Evolutionary conservation across 1,140 invertebrate genomes (phyloP).

Genomic region (Drosophila orena): DNA sequence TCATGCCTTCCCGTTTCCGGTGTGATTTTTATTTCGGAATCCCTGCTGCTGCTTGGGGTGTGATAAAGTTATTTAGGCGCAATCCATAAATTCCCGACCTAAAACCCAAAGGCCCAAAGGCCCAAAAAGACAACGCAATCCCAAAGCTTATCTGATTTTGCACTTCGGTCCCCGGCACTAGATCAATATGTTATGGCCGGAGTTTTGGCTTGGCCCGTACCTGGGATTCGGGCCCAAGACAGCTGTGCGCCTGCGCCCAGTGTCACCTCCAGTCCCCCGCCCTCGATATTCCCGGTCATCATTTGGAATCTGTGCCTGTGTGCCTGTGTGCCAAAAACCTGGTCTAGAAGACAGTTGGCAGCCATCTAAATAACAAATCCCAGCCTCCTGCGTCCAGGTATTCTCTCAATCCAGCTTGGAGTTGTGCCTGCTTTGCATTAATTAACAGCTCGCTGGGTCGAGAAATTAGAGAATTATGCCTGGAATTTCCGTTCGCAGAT

Average conservation of each 20-base stretch:
- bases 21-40: slow-evolving; percentile 31
- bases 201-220: slow-evolving; percentile 43
- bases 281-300: slow-evolving; percentile 13
- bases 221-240: slow-evolving; percentile 55
- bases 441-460: slow-evolving; percentile 75
- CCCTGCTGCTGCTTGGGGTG: slow-evolving; percentile 46
- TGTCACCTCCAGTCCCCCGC: slow-evolving; percentile 43
- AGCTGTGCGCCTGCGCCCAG: slow-evolving; percentile 75
- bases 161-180: slow-evolving; percentile 73
- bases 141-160: slow-evolving; percentile 81
- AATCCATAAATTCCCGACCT: slow-evolving; percentile 78
- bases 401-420: slow-evolving; percentile 12
- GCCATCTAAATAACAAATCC: slow-evolving; percentile 23
- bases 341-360: slow-evolving; percentile 40
- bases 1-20: slow-evolving; percentile 49
- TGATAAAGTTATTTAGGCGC: slow-evolving; percentile 84
- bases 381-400: slow-evolving; percentile 13
- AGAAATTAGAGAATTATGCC: slow-evolving; percentile 79
- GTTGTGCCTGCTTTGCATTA: slow-evolving; percentile 49
- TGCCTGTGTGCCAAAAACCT: slow-evolving; percentile 9
- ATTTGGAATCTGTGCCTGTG: slow-evolving; percentile 43
- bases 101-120: slow-evolving; percentile 26
- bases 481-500: slow-evolving; percentile 74
- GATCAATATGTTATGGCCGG: slow-evolving; percentile 68
- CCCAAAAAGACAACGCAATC: slow-evolving; percentile 39